A percentile compares a stretch with the other conserved stretches of the same genome.
phyloP scores from a whole-genome alignment of 2,113 vertebrate species.

The Nyctereutes procyonoides region DNA sequence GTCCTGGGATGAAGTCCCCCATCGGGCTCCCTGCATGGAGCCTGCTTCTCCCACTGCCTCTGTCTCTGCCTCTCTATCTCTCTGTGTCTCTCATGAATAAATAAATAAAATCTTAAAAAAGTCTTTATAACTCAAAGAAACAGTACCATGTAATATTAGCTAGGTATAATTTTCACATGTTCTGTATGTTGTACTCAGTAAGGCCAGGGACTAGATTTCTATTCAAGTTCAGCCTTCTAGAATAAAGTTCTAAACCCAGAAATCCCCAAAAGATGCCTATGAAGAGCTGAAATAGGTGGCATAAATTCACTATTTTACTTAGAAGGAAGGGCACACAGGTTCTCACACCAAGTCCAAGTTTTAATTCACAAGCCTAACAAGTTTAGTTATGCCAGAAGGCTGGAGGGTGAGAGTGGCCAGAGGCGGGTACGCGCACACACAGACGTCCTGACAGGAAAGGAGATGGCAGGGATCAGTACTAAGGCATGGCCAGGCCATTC shows the following conservation, averaged over 20 bases:
- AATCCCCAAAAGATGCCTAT: background rate
- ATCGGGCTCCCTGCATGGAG: too few relatives aligned
- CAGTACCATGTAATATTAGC: background rate
- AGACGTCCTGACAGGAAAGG: background rate
- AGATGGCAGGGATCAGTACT: background rate
- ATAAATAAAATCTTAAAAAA: background rate
- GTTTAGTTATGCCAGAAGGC: background rate
- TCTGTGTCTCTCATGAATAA: too few relatives aligned
- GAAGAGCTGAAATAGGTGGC: background rate
- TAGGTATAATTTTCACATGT: background rate
- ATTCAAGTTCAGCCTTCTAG: background rate
- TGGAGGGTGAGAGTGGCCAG: background rate
- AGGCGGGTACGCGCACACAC: background rate
- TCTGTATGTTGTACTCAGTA: background rate
- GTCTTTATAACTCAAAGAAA: conserved; percentile 10
- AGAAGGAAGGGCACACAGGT: background rate
- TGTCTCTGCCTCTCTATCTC: too few relatives aligned
- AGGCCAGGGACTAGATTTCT: conserved; percentile 22
- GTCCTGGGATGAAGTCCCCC: too few relatives aligned
- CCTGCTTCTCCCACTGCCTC: too few relatives aligned
- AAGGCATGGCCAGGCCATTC: background rate
- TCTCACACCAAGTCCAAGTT: background rate
- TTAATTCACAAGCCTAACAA: conserved; percentile 23
- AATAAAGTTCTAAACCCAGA: conserved; percentile 52
- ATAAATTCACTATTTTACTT: background rate